Base-by-base conservation (phyloP, 2,888 invertebrate species). In the Trissolcus japonicus region DNA sequence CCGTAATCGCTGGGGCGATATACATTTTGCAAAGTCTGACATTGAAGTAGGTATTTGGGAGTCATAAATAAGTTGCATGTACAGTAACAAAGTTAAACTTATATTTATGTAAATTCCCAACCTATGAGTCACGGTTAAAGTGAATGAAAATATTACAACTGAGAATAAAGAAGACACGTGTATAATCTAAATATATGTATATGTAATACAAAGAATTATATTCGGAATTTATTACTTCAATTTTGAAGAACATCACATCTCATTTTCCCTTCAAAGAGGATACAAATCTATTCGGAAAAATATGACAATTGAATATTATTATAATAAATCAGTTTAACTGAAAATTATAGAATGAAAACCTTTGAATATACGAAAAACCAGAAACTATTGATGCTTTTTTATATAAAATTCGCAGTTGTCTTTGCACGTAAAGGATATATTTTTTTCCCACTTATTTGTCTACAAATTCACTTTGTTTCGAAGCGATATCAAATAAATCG, bases 91-190 rank as follows among this genome's bases (percentile, higher is more conserved):
- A 74, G 62, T 74, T 67, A 43, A 74, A 57, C 56, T 67, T 65
- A 66, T 73, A 73, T 73, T 66, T 66, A 66, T 73, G 73, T 73
- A 66, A 73, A 73, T 73, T 66, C 56, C 46, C 43, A 51, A 66
- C 73, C 60, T 56, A 73, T 73, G 73, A 73, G 66, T 66, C 73
- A 73, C 60, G 46, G 61, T 66, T 66, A 66, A 56, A 61, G 61
- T 60, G 66, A 73, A 73, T 61, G 61, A 66, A 73, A 73, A 73
- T 73, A 73, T 73, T 73, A 73, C 73, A 40, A 63, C 51, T 72
- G 66, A 73, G 66, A 73, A 66, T 61, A 66, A 73, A 73, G 60
- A 66, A 40, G 66, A 55, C 55, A 56, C 50, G 11, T n/a, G n/a
- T n/a, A 43, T 73, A 66, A 73, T 66, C 54, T 48, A 43, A 60